Base-by-base conservation (phyloP, 2,113 vertebrate genomes). In the Pyxicephalus adspersus region DNA sequence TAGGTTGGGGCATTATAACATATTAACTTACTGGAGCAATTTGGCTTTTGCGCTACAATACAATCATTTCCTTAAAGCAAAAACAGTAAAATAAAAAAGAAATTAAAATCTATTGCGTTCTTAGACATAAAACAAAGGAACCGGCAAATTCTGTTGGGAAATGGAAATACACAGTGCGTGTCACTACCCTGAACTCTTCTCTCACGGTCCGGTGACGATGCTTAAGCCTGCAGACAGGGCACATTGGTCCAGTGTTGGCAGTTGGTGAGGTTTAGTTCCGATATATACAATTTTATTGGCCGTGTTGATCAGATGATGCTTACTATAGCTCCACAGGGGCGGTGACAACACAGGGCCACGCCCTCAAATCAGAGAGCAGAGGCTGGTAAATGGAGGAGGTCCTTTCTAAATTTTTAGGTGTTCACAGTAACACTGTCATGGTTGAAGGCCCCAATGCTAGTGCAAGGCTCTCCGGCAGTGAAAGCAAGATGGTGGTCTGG, bases 371-470 rank as follows among this genome's bases (percentile, higher is more conserved):
- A n/a, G 18, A 55, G 25, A 34, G 17, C n/a, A 26, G 15, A 31
- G 7, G n/a, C 52, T 22, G 26, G 28, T 73, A 34, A 26, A 73
- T 52, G 19, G 2, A 20, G 50, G 18, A 20, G 23, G 28, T 57
- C 26, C 52, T 5, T 57, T 55, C n/a, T 3, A 54, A 18, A 6
- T 15, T 23, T n/a, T 31, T 45, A 22, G 22, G 65, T 70, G 28
- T 57, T 73, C 52, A 34, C 70, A 73, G 52, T 58, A 58, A 73
- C 70, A 73, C 26, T 31, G 29, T 58, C 34, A 28, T 26, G 19
- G 25, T 54, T 52, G 50, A 13, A 26, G 50, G 25, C 18, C 68
- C 25, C 25, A 55, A 51, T 2, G 22, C 22, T 52, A 52, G 45
- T 28, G 67, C 67, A 70, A 70, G 67, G 52, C 23, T 25, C 8